Base-by-base conservation (phyloP, 2,113 vertebrate genomes). In the Xiphophorus couchianus region DNA sequence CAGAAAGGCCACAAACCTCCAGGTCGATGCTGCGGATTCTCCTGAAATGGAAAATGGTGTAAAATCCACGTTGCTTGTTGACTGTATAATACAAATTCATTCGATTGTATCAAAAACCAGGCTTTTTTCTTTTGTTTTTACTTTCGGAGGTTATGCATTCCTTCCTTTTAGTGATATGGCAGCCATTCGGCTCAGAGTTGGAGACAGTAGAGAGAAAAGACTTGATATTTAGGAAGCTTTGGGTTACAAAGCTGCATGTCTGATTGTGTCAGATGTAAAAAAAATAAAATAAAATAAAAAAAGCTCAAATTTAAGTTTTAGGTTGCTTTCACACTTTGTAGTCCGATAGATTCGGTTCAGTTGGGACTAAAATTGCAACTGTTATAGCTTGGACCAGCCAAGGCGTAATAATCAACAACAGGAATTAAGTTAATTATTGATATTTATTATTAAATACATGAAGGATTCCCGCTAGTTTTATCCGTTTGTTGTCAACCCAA, bases 1-100 rank as follows among this genome's bases (percentile, higher is more conserved):
- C 12, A 9, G 77, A 81, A 86, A 85, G 82, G 66, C 72, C 74
- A 54, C 60, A 25, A 48, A 66, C 63, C 4, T 5, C 11, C 64
- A 25, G 74, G 33, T 90, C 89, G 7, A 90, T 86, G 48, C 62
- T 6, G 42, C 77, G 68, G 84, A 77, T 82, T 88, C 73, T 81
- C 83, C 60, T 58, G 66, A 89, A 72, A 82, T 88, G 88, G 90
- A 88, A 81, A 77, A 87, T 87, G 77, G 80, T 72, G 17, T 66
- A 60, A 66, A 80, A 81, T 89, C 76, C n/a, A 62, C 61, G 54
- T 58, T 62, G 37, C 28, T 14, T 10, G 2, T 7, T 61, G 71
- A 39, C 69, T 63, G 39, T 39, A 17, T 11, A 10, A 10, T 37
- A 37, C 0, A 11, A 37, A 37, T 37, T 37, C 2, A 37, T 37